Conservation (phyloP, 2,888 invertebrate genomes). For the Gerris lacustris region DNA sequence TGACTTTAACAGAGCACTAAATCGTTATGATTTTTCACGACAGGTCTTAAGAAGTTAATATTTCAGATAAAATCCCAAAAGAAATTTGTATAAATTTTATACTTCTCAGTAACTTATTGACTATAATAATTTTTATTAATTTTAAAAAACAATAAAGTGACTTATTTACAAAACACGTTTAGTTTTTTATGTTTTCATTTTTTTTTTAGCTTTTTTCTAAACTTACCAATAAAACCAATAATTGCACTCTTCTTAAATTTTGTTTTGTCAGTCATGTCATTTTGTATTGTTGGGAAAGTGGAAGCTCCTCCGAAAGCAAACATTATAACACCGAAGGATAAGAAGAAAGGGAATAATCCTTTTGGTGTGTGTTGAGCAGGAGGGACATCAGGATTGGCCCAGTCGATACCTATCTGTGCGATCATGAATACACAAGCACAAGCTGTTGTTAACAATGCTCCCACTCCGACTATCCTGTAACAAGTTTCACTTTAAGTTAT, state of each 20-base stretch:
- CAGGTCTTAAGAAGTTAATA: no score
- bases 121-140: no score
- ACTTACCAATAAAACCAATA: constrained; percentile 48
- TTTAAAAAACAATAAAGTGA: no score
- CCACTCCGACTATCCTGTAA: constrained; percentile 49
- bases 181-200: no score
- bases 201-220: not conserved
- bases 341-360: constrained; percentile 41
- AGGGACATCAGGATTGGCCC: constrained; percentile 37
- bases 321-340: constrained; percentile 56
- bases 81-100: no score
- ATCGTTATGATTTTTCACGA: no score
- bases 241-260: constrained; percentile 52
- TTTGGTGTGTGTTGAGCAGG: constrained; percentile 46
- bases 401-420: constrained; percentile 48
- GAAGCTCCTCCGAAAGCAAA: constrained; percentile 63
- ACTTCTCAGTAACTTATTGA: no score
- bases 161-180: no score
- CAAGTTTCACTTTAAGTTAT: constrained; percentile 8
- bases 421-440: constrained; percentile 51
- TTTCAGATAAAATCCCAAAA: no score
- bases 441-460: constrained; percentile 50
- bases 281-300: constrained; percentile 65
- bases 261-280: constrained; percentile 56
- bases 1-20: no score